phyloP scores from a whole-genome alignment of 2,113 vertebrate species.

The Epinephelus fuscoguttatus region DNA sequence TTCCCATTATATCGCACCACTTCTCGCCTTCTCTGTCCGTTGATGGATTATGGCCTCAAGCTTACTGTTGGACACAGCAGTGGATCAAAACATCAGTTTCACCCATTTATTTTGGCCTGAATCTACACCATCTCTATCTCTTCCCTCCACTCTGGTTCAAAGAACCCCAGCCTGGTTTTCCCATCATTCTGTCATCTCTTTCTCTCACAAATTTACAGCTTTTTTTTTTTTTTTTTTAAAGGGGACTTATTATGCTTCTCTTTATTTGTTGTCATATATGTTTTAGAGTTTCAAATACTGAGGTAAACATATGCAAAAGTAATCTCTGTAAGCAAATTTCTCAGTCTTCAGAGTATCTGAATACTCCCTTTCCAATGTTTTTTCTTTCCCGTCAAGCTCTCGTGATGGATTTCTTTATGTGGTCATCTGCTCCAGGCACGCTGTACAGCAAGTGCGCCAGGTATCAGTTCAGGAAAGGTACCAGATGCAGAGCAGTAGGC shows the following conservation, averaged over 20 bases:
- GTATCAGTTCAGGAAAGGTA: no score
- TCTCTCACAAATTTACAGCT: slow-evolving; percentile 4
- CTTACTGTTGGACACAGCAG: slow-evolving; percentile 35
- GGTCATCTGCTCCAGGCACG: no score
- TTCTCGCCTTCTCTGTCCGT: not conserved
- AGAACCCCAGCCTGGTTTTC: slow-evolving; percentile 11
- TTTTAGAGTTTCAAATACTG: no score
- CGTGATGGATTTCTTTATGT: no score
- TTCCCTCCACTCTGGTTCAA: not conserved
- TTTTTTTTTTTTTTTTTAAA: not conserved
- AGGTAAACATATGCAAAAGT: no score
- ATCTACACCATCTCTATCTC: not conserved
- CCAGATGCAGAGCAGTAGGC: no score
- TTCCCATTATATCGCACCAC: not conserved
- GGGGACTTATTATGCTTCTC: not conserved
- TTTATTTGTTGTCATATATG: not conserved
- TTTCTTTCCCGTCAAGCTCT: no score
- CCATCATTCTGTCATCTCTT: not conserved
- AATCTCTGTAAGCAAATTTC: no score
- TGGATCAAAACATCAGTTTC: slow-evolving; percentile 67
- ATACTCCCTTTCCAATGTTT: no score
- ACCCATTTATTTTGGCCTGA: slow-evolving; percentile 51
- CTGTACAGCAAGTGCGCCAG: no score
- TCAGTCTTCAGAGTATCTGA: no score
- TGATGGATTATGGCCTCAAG: slow-evolving; percentile 57